Evolutionary conservation across 2,113 vertebrate genomes (phyloP).

Genomic region (Dicrurus megarhynchus): DNA sequence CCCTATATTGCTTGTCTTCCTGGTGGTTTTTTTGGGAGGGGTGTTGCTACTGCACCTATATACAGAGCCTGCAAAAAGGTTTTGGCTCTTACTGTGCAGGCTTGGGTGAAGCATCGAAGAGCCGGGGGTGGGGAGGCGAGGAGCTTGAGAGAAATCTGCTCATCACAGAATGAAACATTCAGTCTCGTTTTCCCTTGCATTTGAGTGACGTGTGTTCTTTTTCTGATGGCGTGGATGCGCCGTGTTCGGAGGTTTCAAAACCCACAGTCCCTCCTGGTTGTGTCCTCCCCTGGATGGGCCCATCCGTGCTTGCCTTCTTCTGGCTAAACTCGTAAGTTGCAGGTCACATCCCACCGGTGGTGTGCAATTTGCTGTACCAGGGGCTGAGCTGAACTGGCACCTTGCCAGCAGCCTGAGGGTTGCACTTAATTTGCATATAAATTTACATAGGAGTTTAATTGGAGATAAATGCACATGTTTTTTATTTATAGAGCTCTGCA

Average conservation of each 20-base stretch:
- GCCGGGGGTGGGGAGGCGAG: not conserved
- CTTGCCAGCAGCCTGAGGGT: slow-evolving; percentile 17
- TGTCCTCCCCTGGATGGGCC: accelerated
- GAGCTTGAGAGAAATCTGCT: slow-evolving; percentile 9
- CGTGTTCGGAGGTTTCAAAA: accelerated
- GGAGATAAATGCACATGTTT: slow-evolving; percentile 49
- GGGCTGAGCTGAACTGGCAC: slow-evolving; percentile 9
- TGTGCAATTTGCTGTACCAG: not conserved
- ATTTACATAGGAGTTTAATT: slow-evolving; percentile 62
- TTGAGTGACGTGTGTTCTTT: not conserved
- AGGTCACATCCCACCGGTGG: not conserved
- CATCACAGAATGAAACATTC: not conserved
- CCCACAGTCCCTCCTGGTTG: not conserved
- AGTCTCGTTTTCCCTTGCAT: not conserved
- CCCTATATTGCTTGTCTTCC: not conserved
- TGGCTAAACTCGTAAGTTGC: not conserved
- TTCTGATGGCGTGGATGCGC: not conserved
- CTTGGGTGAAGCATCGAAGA: not conserved
- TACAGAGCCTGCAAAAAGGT: not conserved
- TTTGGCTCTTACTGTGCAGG: not conserved
- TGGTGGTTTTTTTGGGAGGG: not conserved
- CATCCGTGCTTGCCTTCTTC: not conserved
- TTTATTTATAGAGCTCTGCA: slow-evolving; percentile 53
- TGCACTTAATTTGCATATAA: slow-evolving; percentile 52
- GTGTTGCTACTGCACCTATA: slow-evolving; percentile 30